Base-by-base conservation (phyloP, 2,113 vertebrate genomes). In the Terrapene triunguis region DNA sequence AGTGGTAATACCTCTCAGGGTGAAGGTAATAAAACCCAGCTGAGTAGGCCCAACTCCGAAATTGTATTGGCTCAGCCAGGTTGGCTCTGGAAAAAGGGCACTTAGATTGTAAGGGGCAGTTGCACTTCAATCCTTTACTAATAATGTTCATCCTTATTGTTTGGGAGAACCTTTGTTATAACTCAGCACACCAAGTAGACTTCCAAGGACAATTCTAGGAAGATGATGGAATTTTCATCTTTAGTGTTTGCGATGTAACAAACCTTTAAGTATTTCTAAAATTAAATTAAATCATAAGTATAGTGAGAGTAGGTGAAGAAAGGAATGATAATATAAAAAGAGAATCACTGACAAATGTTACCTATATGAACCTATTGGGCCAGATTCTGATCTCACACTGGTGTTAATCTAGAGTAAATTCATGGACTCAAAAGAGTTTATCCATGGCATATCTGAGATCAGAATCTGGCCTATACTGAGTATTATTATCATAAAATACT, bases 21-120 rank as follows among this genome's bases (percentile, higher is more conserved):
- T 78, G 65, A 8, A 29, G 1, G 0, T 50, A 59, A 16, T 0
- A 82, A 55, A 82, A 48, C 80, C 89, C 44, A 81, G 0, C 8
- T n/a, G 59, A 74, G 83, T 9, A 8, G 72, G 83, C 38, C 50
- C 16, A 62, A 27, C 82, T 25, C 11, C 3, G 0, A 62, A 72
- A 10, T 4, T 51, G 21, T 59, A 7, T 87, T 85, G 85, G 14
- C 79, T 80, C 19, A 53, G 0, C 48, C 0, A 7, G 51, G 9
- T 81, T 53, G 69, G 1, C 0, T 0, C 79, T 55, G 22, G 59
- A 51, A 82, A 57, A 69, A 85, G 9, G 35, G 13, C 3, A 29
- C 44, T 12, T 65, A 89, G 54, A 78, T 80, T 4, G 38, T 65
- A 48, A 90, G 86, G 5, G 80, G 13, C 48, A 80, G 2, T 84